Base-by-base conservation (phyloP, 1,140 invertebrate genomes). In the Ceratoteleas bidentatus region DNA sequence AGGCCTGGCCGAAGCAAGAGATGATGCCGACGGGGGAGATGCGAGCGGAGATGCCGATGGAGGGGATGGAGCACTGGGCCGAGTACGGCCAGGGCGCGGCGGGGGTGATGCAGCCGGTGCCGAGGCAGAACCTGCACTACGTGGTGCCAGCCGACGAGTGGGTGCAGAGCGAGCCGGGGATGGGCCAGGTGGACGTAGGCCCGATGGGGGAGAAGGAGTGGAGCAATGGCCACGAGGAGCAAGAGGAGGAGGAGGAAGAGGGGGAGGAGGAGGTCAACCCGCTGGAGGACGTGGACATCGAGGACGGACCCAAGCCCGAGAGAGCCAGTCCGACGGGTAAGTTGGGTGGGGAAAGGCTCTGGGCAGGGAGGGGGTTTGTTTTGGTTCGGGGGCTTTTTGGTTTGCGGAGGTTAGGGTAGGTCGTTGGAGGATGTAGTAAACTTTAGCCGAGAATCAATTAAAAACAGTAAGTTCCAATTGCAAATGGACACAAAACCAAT, bases 61-160 rank as follows among this genome's bases (percentile, higher is more conserved):
- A 85, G 16, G 82, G 85, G 74, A 56, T 87, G 11, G 76, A 83
- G 6, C 80, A 87, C 7, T 88, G 85, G 85, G 81, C 84, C 33
- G 83, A 84, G n/a, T 79, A 78, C 33, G 78, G 83, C 32, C 83
- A 83, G 14, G 61, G 47, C 52, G 56, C 77, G 11, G 52, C 66
- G 0, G 36, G 36, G 3, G 3, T 60, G 14, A 56, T 66, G 8
- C 62, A 47, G 11, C 8, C 34, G 0, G 9, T 16, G 5, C 57
- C 54, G 13, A 65, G 68, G 11, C 60, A 52, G 9, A 73, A 64
- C 24, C 34, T 76, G 6, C 65, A 76, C 36, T 72, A 76, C 49
- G 62, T 76, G 2, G 43, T 72, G 13, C 49, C 64, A 0, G 50
- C 62, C 11, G 65, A 72, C 16, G 16, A 60, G 4, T 81, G 79